Base-by-base conservation (phyloP, 2,888 invertebrate genomes). In the Pheosia gnoma region DNA sequence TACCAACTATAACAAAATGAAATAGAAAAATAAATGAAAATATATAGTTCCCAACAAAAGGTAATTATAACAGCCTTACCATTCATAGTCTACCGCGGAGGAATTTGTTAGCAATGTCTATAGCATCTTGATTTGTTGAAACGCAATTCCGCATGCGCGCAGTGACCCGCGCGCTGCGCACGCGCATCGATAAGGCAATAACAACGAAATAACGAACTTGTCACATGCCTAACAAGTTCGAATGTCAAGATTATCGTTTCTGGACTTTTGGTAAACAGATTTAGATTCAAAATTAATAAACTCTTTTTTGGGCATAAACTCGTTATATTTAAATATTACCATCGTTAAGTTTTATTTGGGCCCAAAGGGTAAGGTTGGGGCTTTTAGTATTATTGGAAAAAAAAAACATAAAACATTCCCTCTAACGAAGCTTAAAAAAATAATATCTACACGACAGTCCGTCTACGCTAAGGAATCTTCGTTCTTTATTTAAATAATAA, bases 121-220 rank as follows among this genome's bases (percentile, higher is more conserved):
- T 65, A 68, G 47, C 57, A 58, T 59, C 43, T 59, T 57, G 49
- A 61, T 52, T 60, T 63, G 60, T 43, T 53, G 57, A 41, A 58
- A 56, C 59, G 52, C 65, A 43, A 71, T 78, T 74, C 73, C 68
- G 62, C 67, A 55, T 71, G 63, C 65, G 59, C 49, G 59, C 10
- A 53, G 60, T 58, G 49, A 55, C 36, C 61, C 37, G 36, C 65
- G 58, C 60, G 49, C 37, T 55, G 56, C 67, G 62, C 54, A 58
- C 47, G 43, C 43, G 39, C 57, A 10, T 55, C 38, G 56, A 58
- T 57, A 58, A 59, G 37, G 59, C 59, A 52, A 38, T 10, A 37
- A 51, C 45, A 56, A 57, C 25, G 25, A 25, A 25, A 6, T 5
- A 8, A 41, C 47, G 7, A 51, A 25, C 25, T 51, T 51, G 51